These are phyloP conservation scores for Eupithecia subumbrata DNA, from an alignment of 2,888 invertebrate species.

Conservation along the genomic window DNA sequence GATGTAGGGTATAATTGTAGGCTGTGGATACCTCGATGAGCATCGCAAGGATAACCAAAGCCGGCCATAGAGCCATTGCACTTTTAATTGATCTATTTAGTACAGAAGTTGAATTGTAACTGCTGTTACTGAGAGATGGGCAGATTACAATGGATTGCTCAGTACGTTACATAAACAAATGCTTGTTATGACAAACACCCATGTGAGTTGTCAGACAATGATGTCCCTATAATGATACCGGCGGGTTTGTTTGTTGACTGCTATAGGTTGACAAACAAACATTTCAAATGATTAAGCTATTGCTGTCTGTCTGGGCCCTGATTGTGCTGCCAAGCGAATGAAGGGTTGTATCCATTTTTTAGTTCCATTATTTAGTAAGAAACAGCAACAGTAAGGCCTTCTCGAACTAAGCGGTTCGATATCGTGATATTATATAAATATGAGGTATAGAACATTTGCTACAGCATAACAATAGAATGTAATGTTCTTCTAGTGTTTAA, in stretches of 20 bases:
- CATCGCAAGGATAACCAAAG: slow-evolving; percentile 12
- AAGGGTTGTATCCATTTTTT: too few species aligned
- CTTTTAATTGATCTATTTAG: slow-evolving; percentile 4
- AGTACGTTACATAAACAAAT: slow-evolving; percentile 21
- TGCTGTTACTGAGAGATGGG: neutral
- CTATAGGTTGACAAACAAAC: slow-evolving; percentile 22
- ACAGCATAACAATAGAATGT: too few species aligned
- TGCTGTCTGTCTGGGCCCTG: neutral
- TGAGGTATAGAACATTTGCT: too few species aligned
- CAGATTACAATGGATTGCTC: slow-evolving; percentile 25
- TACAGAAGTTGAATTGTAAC: neutral
- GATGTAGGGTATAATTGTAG: slow-evolving; percentile 18
- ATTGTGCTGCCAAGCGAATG: too few species aligned
- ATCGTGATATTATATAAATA: too few species aligned
- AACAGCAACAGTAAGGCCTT: too few species aligned
- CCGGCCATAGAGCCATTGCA: slow-evolving; percentile 20
- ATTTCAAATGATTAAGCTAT: slow-evolving; percentile 21
- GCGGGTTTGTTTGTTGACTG: slow-evolving; percentile 6
- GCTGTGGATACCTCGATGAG: slow-evolving; percentile 28
- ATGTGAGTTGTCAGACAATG: slow-evolving; percentile 43
- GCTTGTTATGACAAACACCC: slow-evolving; percentile 44
- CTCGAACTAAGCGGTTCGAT: too few species aligned
- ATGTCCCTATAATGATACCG: slow-evolving; percentile 6
- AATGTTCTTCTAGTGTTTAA: too few species aligned
- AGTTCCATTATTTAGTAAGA: too few species aligned